A percentile compares a stretch with the other conserved stretches of the same genome.
Evolutionary conservation across 2,888 invertebrate genomes (phyloP).

Genomic region (Ormyrus nitidulus): DNA sequence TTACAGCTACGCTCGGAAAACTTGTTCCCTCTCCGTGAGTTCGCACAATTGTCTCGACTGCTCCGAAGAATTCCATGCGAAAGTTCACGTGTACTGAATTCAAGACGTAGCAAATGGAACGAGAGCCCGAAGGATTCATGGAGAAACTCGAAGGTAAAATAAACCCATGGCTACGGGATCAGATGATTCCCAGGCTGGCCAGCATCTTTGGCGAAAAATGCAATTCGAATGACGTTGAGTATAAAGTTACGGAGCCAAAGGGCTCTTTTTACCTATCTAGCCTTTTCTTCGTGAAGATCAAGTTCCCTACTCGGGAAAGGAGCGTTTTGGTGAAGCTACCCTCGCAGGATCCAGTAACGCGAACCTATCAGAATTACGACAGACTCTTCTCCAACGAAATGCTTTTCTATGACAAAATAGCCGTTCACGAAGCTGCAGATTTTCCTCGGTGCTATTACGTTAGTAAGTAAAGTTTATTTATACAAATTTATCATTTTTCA

Average conservation of each 20-base stretch:
- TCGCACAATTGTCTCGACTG: not conserved
- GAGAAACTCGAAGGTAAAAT: slow-evolving; percentile 38
- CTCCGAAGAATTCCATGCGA: not conserved
- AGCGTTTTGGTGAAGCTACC: slow-evolving; percentile 28
- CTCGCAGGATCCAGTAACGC: not conserved
- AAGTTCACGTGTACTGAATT: slow-evolving; percentile 3
- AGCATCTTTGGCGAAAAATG: slow-evolving; percentile 6
- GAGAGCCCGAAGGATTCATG: slow-evolving; percentile 2
- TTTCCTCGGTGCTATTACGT: slow-evolving; percentile 57
- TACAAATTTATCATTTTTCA: not conserved
- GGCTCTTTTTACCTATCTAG: slow-evolving; percentile 60
- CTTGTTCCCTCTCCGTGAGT: slow-evolving; percentile 28
- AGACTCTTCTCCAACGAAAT: slow-evolving; percentile 68
- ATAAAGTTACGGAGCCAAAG: slow-evolving; percentile 54
- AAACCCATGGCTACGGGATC: slow-evolving; percentile 54
- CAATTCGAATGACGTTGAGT: slow-evolving; percentile 44
- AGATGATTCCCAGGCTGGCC: slow-evolving; percentile 53
- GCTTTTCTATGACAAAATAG: slow-evolving; percentile 64
- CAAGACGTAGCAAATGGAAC: not conserved
- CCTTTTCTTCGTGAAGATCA: slow-evolving; percentile 59
- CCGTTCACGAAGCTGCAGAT: slow-evolving; percentile 24
- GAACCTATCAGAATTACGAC: not conserved
- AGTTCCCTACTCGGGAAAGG: slow-evolving; percentile 23
- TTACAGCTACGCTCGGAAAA: slow-evolving; percentile 12
- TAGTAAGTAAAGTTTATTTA: not conserved